Base-by-base conservation (phyloP, 2,888 invertebrate species). In the Mimumesa dahlbomi region DNA sequence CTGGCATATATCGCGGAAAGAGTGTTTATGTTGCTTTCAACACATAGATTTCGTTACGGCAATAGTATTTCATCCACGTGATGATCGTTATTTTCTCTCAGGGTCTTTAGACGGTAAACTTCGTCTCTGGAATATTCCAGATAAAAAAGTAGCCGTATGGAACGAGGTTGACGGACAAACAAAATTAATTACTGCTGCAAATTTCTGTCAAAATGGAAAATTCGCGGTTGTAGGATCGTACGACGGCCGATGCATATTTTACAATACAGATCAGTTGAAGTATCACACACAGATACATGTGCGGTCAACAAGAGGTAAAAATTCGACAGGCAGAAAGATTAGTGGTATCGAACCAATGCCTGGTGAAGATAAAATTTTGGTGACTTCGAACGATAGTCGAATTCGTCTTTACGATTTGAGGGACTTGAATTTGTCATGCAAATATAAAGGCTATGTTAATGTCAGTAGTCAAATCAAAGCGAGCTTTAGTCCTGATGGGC, bases 41-140 rank as follows among this genome's bases (percentile, higher is more conserved):
- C 99, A 99, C 88, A 98, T 98, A 75, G 99, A 99, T 90, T 99
- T 99, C 89, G 99, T 99, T 56, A 99, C 99, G 0, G 98, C 99
- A 0, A 98, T 99, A 82, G 98, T 97, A 56, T 99, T 99, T 90
- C 98, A 99, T 90, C 99, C 99, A 0, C 92, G 95, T 58, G 96
- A 96, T 83, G 96, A 96, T 88, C 90, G 96, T 21, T 94, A 98
- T 90, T 99, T 99, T 90, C 91, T 99, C 31, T 98, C 98, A 66
- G 99, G 99, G 13, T 98, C 98, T 16, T 91, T 99, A 46, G 99
- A 99, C 90, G 99, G 99, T 1, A 99, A 99, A 90, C 91, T 99
- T 50, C 92, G 99, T n/a, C 91, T 99, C 5, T 99, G 99, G 99
- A 98, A 99, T 90, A 99, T 99, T 86, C 98, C 99, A 0, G 99